phyloP scores from a whole-genome alignment of 1,140 invertebrate genomes.

The Bombus superbus region DNA sequence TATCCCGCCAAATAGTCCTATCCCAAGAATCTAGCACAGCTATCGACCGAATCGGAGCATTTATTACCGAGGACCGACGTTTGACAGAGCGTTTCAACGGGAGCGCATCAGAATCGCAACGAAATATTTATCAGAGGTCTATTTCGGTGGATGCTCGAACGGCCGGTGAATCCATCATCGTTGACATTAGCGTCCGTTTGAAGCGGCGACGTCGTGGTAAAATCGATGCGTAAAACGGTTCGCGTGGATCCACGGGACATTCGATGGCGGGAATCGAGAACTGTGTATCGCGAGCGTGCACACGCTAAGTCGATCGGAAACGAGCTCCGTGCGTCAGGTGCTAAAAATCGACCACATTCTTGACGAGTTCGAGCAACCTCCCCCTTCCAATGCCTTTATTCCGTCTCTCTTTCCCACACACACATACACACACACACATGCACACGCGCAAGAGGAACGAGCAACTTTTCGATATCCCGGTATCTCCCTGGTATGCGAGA shows the following conservation, averaged over 20 bases:
- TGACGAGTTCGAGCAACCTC: slow-evolving; percentile 42
- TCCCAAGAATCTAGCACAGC: not conserved
- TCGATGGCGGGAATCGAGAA: not conserved
- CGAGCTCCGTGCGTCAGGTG: slow-evolving; percentile 41
- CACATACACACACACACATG: slow-evolving; percentile 11
- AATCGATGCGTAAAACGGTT: slow-evolving; percentile 20
- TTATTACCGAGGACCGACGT: slow-evolving; percentile 2
- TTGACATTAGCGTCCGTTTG: not conserved
- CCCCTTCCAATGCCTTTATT: slow-evolving; percentile 22
- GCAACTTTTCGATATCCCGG: slow-evolving; percentile 53
- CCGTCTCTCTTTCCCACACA: slow-evolving; percentile 22
- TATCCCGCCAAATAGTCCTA: no score
- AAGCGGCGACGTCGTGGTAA: not conserved
- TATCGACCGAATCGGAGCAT: not conserved
- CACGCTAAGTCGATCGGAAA: slow-evolving; percentile 50
- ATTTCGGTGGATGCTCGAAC: not conserved
- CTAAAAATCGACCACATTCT: slow-evolving; percentile 66
- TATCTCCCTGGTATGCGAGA: slow-evolving; percentile 39
- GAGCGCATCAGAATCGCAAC: not conserved
- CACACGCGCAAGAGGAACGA: slow-evolving; percentile 38
- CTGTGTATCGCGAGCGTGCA: not conserved
- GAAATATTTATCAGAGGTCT: slow-evolving; percentile 24
- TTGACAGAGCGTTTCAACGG: not conserved
- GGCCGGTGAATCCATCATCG: slow-evolving; percentile 3
- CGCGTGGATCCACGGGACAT: not conserved